Conservation (phyloP, 2,888 invertebrate genomes). For the Uloborus plumipes region DNA sequence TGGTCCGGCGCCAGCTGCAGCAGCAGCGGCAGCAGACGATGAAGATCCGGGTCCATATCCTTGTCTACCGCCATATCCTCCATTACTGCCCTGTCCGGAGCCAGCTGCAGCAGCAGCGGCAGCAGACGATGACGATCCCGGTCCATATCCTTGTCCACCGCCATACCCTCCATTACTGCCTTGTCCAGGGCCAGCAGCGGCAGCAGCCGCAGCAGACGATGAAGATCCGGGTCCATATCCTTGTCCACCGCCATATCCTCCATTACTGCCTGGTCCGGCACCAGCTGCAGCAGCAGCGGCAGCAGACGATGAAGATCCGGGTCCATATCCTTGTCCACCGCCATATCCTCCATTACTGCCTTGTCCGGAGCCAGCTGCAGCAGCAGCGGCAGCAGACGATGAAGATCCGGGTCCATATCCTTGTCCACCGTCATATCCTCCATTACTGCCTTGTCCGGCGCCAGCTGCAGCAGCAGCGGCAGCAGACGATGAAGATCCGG, state of each 20-base stretch:
- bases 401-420: not conserved
- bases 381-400: not conserved
- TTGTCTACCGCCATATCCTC: not conserved
- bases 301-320: not conserved
- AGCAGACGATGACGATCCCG: too few species aligned
- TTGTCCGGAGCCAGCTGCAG: not conserved
- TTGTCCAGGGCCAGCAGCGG: not conserved
- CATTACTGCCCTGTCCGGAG: too few species aligned
- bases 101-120: too few species aligned
- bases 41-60: not conserved
- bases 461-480: too few species aligned
- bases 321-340: not conserved
- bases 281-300: too few species aligned
- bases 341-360: not conserved
- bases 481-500: too few species aligned
- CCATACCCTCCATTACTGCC: not conserved
- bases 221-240: too few species aligned
- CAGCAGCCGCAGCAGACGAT: too few species aligned
- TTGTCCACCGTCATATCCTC: not conserved
- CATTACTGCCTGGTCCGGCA: not conserved
- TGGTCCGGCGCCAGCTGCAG: not conserved
- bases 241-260: not conserved
- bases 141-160: not conserved
- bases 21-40: not conserved
- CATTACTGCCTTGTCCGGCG: too few species aligned